These are phyloP conservation scores for Cynoglossus semilaevis DNA, from an alignment of 2,113 vertebrate genomes.

Conservation along the genomic window DNA sequence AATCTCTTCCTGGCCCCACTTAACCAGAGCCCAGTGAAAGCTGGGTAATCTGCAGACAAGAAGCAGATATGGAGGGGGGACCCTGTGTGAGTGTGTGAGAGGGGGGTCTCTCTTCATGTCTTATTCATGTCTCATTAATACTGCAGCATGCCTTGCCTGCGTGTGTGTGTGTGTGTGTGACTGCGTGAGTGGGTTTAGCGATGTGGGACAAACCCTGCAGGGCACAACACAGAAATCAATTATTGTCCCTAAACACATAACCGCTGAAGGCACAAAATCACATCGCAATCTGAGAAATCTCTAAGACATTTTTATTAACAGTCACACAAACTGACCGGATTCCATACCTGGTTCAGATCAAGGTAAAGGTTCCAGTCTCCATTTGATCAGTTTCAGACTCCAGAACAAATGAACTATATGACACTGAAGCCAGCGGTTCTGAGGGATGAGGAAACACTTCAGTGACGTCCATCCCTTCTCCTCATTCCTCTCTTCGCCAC, in stretches of 20 bases:
- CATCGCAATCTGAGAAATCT: slow-evolving; percentile 43
- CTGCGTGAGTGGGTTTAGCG: slow-evolving; percentile 30
- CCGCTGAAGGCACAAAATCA: slow-evolving; percentile 59
- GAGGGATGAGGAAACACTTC: slow-evolving; percentile 15
- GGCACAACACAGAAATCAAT: slow-evolving; percentile 74
- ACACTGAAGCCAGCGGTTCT: background rate
- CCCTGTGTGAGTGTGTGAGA: slow-evolving; percentile 68
- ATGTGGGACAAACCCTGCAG: slow-evolving; percentile 66
- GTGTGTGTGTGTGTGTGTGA: slow-evolving; percentile 1
- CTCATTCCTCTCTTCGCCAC: slow-evolving; percentile 27
- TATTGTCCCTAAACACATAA: slow-evolving; percentile 71
- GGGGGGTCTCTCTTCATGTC: slow-evolving; percentile 49
- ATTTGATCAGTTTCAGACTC: background rate
- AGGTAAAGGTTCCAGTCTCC: too few species aligned
- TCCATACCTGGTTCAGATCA: background rate
- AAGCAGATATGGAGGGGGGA: slow-evolving; percentile 73
- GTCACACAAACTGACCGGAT: slow-evolving; percentile 8
- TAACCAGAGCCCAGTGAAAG: slow-evolving; percentile 72
- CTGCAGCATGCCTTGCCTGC: too few species aligned
- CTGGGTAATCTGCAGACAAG: slow-evolving; percentile 78
- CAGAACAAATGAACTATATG: slow-evolving; percentile 23
- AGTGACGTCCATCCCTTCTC: slow-evolving; percentile 36
- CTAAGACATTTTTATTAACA: slow-evolving; percentile 55
- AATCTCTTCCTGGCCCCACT: slow-evolving; percentile 77
- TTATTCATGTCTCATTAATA: slow-evolving; percentile 68